Evolutionary conservation across 2,888 invertebrate species (phyloP), one percentile per base, ranked within the genome.

Genomic region (Harpalus rubripes): DNA sequence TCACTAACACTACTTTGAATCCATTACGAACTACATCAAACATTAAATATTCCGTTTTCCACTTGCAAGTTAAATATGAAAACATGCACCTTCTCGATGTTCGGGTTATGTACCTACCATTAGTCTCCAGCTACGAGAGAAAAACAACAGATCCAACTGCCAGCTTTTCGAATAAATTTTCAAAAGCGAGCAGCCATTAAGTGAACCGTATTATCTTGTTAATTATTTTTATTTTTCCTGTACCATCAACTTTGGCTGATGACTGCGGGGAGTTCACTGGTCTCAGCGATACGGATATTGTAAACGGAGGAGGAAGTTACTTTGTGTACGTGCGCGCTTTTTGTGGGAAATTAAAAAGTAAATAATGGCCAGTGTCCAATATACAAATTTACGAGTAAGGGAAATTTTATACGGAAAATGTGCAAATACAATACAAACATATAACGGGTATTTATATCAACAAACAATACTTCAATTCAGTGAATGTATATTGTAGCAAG

Each of bases 201-300:
- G 26, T 10, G 63, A 63, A 26, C 5, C 26, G 63, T 63, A 63
- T 63, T 63, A 63, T 63, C 63, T 63, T 63, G 63, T 63, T 63
- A 63, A 63, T 63, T 63, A 63, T 63, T 63, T 63, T 63, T 63
- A 63, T 63, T 63, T 63, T 63, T n/a, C 63, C 63, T 63, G 63
- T 26, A 26, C 63, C 63, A 63, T 63, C 63, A 63, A 63, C 8
- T 63, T 63, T 63, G 26, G 16, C 22, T 63, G 63, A 26, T 26
- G 22, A 63, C 63, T 63, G n/a, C 22, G n/a, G 63, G 26, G 63
- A 63, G 63, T 22, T 63, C 63, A 63, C 10, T 63, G 63, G 63
- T 63, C 63, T 63, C 59, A n/a, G 2, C 59, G 56, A n/a, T 8
- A n/a, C 61, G 26, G 63, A 26, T 63, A 12, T 26, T 18, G 26